A percentile compares a stretch with the other conserved stretches of the same genome.
Evolutionary conservation across 37 sponge, comb jelly and placozoan genomes (phyloP).

Genomic region (Tethya wilhelma): DNA sequence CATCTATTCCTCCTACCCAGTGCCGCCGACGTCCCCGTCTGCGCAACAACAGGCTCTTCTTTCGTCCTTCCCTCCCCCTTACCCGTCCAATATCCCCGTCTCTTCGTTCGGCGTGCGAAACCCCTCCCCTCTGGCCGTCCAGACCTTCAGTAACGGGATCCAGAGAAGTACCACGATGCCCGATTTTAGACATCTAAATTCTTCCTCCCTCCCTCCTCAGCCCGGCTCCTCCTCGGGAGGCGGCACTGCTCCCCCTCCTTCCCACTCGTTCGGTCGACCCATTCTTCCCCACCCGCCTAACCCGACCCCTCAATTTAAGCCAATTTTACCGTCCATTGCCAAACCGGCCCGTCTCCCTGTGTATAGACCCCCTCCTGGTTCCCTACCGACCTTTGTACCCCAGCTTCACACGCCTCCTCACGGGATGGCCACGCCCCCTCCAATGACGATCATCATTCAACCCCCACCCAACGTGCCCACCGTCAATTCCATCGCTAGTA

Average conservation of each 20-base stretch:
- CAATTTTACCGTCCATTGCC: conserved; percentile 19
- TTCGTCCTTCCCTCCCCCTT: background rate
- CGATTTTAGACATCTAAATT: conserved; percentile 19
- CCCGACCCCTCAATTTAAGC: background rate
- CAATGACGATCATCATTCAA: conserved; percentile 45
- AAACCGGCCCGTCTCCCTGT: background rate
- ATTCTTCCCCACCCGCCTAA: background rate
- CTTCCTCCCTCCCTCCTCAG: background rate
- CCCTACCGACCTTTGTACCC: background rate
- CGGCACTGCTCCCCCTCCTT: background rate
- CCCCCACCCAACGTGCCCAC: background rate
- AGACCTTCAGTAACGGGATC: background rate
- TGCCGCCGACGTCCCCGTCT: conserved; percentile 3
- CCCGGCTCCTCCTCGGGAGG: too few species aligned
- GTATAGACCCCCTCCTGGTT: background rate
- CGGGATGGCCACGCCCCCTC: conserved; percentile 11
- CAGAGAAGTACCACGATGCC: conserved; percentile 51
- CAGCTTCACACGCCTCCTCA: background rate
- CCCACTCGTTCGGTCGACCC: background rate
- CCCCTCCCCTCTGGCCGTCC: conserved; percentile 3
- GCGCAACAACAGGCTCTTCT: background rate
- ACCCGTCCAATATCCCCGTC: background rate
- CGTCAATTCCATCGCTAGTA: background rate
- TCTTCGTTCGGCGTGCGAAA: conserved; percentile 16
- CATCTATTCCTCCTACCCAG: conserved; percentile 5